Conservation (phyloP, 2,888 invertebrate species). For the Chouioia cunea region DNA sequence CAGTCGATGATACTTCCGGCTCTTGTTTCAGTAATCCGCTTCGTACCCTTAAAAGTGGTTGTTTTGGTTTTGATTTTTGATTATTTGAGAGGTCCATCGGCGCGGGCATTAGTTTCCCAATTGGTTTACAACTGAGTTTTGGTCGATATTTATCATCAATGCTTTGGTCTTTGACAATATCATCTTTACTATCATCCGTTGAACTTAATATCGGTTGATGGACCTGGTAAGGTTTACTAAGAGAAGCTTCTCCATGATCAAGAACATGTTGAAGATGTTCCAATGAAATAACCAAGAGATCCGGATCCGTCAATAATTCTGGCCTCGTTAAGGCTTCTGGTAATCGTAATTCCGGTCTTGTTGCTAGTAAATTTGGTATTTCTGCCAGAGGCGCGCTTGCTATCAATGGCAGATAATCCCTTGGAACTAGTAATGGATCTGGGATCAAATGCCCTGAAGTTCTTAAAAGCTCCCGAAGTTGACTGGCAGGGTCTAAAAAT, state of each 20-base stretch:
- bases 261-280: slow-evolving; percentile 74
- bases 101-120: slow-evolving; percentile 64
- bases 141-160: slow-evolving; percentile 53
- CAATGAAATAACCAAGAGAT: slow-evolving; percentile 82
- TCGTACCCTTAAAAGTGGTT: slow-evolving; percentile 61
- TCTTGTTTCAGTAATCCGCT: slow-evolving; percentile 63
- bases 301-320: slow-evolving; percentile 80
- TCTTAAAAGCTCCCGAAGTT: slow-evolving; percentile 77
- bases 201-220: slow-evolving; percentile 33
- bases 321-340: slow-evolving; percentile 82
- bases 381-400: slow-evolving; percentile 81
- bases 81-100: slow-evolving; percentile 64
- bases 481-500: slow-evolving; percentile 73
- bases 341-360: slow-evolving; percentile 79
- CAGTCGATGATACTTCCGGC: slow-evolving; percentile 64
- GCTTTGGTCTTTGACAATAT: not conserved
- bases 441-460: slow-evolving; percentile 81
- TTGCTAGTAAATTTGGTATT: slow-evolving; percentile 80
- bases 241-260: slow-evolving; percentile 60
- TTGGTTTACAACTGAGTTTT: slow-evolving; percentile 65
- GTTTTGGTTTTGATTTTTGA: slow-evolving; percentile 56
- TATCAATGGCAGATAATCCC: slow-evolving; percentile 79
- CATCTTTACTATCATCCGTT: slow-evolving; percentile 33
- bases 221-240: slow-evolving; percentile 50
- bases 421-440: slow-evolving; percentile 85